Evolutionary conservation across 2,113 vertebrate genomes (phyloP).

Genomic region (Turnix velox): DNA sequence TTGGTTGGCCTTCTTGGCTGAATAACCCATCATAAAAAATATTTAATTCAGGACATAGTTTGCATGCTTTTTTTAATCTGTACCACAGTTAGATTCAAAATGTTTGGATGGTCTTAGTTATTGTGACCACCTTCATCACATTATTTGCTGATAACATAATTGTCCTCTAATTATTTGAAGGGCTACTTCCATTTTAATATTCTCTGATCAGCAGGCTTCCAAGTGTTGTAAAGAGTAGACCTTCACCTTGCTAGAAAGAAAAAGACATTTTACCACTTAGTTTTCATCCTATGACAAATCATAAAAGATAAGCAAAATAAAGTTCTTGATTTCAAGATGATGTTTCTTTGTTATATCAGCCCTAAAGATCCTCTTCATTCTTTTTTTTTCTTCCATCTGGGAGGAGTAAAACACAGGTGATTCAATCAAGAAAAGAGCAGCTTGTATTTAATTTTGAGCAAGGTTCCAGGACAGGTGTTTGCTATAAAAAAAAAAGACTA

Average conservation of each 20-base stretch:
- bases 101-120: not conserved
- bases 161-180: not conserved
- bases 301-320: not conserved
- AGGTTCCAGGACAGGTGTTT: not conserved
- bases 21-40: not conserved
- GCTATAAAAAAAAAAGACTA: not conserved
- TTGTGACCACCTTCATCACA: not conserved
- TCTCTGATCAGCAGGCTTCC: not conserved
- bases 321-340: accelerated
- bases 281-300: not conserved
- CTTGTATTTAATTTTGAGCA: not conserved
- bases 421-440: not conserved
- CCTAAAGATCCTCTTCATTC: not conserved
- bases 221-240: not conserved
- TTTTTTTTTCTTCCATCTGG: not conserved
- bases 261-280: not conserved
- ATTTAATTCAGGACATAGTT: not conserved
- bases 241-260: not conserved
- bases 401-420: not conserved
- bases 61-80: not conserved
- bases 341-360: not conserved
- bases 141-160: not conserved
- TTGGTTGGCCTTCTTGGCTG: too few relatives aligned
- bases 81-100: not conserved
- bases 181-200: not conserved